A percentile compares a stretch with the other conserved stretches of the same genome.
Evolutionary conservation across 2,113 vertebrate species (phyloP).

Genomic region (Melospiza melodia): DNA sequence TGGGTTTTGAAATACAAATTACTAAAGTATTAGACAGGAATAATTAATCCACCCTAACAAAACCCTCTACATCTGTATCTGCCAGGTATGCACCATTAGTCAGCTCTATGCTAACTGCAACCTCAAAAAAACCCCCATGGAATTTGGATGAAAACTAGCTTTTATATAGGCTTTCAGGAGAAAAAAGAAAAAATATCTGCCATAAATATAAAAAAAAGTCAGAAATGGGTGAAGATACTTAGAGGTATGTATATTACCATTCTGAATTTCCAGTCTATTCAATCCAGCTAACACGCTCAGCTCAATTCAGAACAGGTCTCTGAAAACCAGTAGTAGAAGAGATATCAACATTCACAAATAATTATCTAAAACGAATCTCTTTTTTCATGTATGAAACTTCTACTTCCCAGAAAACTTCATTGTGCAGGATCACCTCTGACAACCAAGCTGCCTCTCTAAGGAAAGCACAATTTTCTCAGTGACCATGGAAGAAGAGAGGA

Average conservation of each 20-base stretch:
- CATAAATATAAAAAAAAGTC: not conserved
- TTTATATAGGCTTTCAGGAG: not conserved
- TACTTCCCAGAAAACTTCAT: not conserved
- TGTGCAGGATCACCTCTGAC: not conserved
- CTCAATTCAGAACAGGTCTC: not conserved
- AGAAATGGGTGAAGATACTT: not conserved
- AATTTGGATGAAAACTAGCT: not conserved
- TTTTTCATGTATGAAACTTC: not conserved
- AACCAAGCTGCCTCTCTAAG: not conserved
- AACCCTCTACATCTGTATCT: not conserved
- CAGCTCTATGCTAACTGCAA: not conserved
- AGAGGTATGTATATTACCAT: not conserved
- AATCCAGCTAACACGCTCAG: not conserved
- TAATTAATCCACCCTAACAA: not conserved
- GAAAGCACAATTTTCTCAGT: not conserved
- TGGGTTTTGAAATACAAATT: not conserved
- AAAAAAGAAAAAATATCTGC: not conserved
- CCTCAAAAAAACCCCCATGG: not conserved
- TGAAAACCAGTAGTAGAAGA: not conserved
- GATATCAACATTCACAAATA: not conserved
- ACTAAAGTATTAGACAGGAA: not conserved
- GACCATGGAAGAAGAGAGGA: not conserved
- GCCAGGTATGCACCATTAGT: not conserved
- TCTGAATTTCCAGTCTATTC: not conserved
- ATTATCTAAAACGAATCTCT: not conserved